Conservation (phyloP, 2,113 vertebrate species). For the Hemibagrus wyckioides region DNA sequence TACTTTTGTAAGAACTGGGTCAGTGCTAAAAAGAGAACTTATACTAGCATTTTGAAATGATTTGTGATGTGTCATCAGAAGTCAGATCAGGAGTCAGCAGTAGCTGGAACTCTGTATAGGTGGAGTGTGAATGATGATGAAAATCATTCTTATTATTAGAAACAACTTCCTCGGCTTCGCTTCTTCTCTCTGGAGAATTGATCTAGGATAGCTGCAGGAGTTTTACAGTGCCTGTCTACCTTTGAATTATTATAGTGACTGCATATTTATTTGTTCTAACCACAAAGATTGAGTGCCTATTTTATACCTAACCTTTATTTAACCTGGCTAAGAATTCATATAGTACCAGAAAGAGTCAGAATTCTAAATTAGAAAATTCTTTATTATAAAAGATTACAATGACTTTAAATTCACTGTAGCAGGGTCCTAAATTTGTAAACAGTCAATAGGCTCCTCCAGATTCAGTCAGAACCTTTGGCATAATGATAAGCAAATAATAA, state of each 20-base stretch:
- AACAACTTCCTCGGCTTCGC: conserved; percentile 3
- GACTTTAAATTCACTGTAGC: background rate
- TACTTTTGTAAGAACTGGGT: conserved; percentile 27
- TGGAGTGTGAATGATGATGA: conserved; percentile 20
- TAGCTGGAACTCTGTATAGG: background rate
- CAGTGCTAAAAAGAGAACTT: background rate
- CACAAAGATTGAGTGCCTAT: background rate
- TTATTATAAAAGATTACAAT: background rate
- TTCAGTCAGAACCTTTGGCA: background rate
- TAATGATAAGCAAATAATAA: background rate
- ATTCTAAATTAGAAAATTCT: background rate
- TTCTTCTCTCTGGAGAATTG: background rate
- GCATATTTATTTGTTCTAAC: background rate
- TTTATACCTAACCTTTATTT: background rate
- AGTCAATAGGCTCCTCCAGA: background rate
- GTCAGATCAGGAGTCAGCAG: conserved; percentile 4
- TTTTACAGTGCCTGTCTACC: background rate
- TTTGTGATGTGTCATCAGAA: conserved; percentile 20
- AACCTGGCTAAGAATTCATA: background rate
- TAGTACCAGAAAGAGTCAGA: background rate
- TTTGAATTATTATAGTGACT: background rate
- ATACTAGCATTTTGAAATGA: conserved; percentile 24
- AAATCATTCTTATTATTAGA: conserved; percentile 24
- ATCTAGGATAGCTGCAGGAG: background rate
- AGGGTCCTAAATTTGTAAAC: background rate